Percentiles rank a stretch among this genome's conserved stretches.
Evolutionary conservation across 1,140 invertebrate species (phyloP).

Genomic region (Andrena cerasifolii): DNA sequence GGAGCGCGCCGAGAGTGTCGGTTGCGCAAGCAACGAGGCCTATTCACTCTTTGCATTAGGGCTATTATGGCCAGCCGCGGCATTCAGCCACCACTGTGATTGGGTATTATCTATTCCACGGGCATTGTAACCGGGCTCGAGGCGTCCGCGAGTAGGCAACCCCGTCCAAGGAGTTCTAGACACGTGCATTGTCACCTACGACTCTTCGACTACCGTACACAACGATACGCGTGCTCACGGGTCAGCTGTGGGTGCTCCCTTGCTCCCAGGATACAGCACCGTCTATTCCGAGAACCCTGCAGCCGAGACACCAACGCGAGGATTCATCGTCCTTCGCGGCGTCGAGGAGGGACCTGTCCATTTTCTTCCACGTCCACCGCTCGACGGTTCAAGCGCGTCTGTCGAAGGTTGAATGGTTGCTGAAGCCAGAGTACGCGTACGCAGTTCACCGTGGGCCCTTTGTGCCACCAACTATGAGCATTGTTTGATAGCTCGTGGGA

Average conservation of each 20-base stretch:
- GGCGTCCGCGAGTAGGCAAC: slow-evolving; percentile 7
- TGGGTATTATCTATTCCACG: slow-evolving; percentile 72
- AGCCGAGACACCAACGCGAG: not conserved
- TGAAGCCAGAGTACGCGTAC: not conserved
- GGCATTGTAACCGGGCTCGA: slow-evolving; percentile 44
- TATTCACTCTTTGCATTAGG: slow-evolving; percentile 73
- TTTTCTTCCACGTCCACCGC: not conserved
- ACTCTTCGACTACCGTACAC: slow-evolving; percentile 14
- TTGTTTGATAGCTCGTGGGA: slow-evolving; percentile 10
- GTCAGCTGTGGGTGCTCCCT: not conserved
- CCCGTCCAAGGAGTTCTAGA: not conserved
- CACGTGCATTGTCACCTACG: slow-evolving; percentile 8
- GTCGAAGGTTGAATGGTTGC: slow-evolving; percentile 32
- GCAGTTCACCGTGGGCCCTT: not conserved
- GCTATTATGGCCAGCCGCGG: slow-evolving; percentile 67
- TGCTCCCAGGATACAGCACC: not conserved
- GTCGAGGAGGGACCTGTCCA: not conserved
- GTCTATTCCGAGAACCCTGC: slow-evolving; percentile 12
- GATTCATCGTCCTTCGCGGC: not conserved
- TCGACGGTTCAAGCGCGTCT: slow-evolving; percentile 13
- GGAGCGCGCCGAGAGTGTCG: slow-evolving; percentile 51
- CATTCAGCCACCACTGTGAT: slow-evolving; percentile 66
- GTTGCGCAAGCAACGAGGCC: slow-evolving; percentile 74
- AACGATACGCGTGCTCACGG: not conserved
- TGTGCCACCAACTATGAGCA: not conserved